Percentiles rank a stretch among this genome's conserved stretches.
These are phyloP conservation scores for Neocloeon triangulifer DNA, from an alignment of 1,140 invertebrate species.

Conservation along the genomic window DNA sequence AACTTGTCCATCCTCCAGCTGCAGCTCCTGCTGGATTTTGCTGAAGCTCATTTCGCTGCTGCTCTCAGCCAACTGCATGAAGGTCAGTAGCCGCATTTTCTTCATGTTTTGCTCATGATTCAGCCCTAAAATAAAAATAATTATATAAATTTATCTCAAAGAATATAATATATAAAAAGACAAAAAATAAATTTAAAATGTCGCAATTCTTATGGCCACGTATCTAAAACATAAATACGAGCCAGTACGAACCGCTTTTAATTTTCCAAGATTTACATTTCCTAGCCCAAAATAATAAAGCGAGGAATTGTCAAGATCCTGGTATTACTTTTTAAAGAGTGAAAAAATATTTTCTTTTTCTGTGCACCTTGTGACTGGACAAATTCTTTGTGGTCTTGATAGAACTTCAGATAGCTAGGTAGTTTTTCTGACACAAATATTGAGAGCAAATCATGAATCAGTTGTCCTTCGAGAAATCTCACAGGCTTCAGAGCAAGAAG, in stretches of 20 bases:
- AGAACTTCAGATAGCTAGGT: constrained; percentile 72
- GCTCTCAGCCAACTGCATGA: constrained; percentile 89
- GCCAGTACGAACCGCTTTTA: no score
- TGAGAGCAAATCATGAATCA: constrained; percentile 84
- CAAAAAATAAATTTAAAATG: neutral
- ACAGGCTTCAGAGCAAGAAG: constrained; percentile 83
- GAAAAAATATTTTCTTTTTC: no score
- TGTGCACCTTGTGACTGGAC: constrained; percentile 69
- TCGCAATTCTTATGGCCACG: no score
- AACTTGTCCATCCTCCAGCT: constrained; percentile 67
- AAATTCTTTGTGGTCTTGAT: constrained; percentile 83
- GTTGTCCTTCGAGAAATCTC: constrained; percentile 81
- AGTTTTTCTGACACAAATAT: constrained; percentile 92
- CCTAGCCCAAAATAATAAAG: no score
- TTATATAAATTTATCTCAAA: no score
- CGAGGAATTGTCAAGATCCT: constrained; percentile 1
- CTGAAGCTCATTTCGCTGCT: constrained; percentile 78
- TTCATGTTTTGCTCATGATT: constrained; percentile 89
- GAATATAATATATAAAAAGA: neutral
- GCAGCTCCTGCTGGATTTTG: constrained; percentile 65
- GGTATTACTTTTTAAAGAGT: no score
- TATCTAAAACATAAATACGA: no score
- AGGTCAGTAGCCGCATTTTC: constrained; percentile 88
- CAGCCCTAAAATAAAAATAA: constrained; percentile 30
- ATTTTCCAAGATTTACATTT: no score